phyloP scores from a whole-genome alignment of 2,113 vertebrate species.

The Carassius gibelio region DNA sequence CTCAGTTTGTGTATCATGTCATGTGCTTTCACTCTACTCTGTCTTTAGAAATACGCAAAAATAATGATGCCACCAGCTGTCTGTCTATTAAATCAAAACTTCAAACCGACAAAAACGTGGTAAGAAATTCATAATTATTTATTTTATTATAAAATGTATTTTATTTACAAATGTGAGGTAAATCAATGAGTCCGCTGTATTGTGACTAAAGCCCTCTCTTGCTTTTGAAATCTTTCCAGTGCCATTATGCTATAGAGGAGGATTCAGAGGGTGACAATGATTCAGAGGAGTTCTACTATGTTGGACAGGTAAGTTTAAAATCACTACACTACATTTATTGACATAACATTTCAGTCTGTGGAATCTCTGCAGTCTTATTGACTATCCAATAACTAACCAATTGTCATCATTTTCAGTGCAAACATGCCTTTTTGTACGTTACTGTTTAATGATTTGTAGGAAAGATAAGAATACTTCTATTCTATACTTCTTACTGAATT shows the following conservation, averaged over 20 bases:
- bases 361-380: background rate
- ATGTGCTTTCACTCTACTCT: slow-evolving; percentile 29
- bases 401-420: background rate
- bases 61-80: slow-evolving; percentile 84
- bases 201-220: background rate
- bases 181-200: background rate
- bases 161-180: background rate
- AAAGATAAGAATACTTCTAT: background rate
- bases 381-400: no score
- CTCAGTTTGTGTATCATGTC: background rate
- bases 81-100: slow-evolving; percentile 87
- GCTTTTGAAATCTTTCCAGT: slow-evolving; percentile 67
- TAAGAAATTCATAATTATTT: slow-evolving; percentile 58
- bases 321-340: background rate
- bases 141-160: background rate
- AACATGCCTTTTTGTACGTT: background rate
- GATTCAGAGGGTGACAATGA: slow-evolving; percentile 92
- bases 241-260: slow-evolving; percentile 85
- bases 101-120: slow-evolving; percentile 86
- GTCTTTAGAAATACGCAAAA: slow-evolving; percentile 82
- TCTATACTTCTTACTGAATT: background rate
- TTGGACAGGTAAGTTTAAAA: slow-evolving; percentile 80
- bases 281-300: slow-evolving; percentile 91
- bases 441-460: no score
- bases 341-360: background rate